Evolutionary conservation across 2,113 vertebrate species (phyloP).

Genomic region (Hydrochoerus hydrochaeris): DNA sequence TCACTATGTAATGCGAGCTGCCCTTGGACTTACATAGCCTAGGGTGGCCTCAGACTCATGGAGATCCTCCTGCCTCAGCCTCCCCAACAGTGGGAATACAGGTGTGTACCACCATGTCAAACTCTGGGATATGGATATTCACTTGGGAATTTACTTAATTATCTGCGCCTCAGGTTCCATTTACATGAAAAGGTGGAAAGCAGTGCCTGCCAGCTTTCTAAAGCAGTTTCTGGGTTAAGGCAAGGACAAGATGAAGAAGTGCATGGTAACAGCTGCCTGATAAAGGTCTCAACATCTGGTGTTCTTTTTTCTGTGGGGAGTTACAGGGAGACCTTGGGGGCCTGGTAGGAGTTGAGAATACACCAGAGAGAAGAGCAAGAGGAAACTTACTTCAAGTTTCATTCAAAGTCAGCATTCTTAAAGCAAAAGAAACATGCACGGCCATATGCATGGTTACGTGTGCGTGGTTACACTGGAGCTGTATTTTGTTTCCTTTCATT

Average conservation of each 20-base stretch:
- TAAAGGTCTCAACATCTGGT: not conserved
- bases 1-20: too few species aligned
- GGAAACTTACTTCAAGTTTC: not conserved
- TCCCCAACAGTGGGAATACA: too few species aligned
- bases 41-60: too few species aligned
- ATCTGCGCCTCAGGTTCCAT: not conserved
- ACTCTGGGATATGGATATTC: not conserved
- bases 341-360: not conserved
- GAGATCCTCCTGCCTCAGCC: too few species aligned
- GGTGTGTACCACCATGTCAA: too few species aligned
- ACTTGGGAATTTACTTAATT: not conserved
- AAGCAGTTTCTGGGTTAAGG: not conserved
- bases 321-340: not conserved
- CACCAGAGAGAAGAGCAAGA: not conserved
- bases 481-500: not conserved
- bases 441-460: not conserved
- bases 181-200: not conserved
- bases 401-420: not conserved
- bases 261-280: not conserved
- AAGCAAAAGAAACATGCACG: not conserved
- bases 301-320: not conserved
- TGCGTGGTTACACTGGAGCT: not conserved
- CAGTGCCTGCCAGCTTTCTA: not conserved
- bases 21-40: too few species aligned
- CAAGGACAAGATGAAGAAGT: not conserved